Evolutionary conservation across 2,797 vertebrate species (phyloP).

Genomic region (Hoplostethus atlanticus): DNA sequence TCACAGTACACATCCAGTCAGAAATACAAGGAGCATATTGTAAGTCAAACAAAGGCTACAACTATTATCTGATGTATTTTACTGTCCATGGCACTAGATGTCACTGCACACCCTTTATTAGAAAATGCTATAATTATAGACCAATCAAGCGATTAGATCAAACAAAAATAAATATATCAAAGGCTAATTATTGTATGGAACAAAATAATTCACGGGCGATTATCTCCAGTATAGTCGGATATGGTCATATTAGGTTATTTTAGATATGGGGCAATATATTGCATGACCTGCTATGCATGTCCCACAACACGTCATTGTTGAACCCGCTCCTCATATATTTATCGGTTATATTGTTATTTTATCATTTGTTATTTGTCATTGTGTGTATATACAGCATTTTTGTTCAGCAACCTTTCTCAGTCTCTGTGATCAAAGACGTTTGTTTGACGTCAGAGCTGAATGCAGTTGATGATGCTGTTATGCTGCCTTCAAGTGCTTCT

Average conservation of each 20-base stretch:
- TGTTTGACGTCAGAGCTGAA: slow-evolving; percentile 73
- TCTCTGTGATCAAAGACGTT: slow-evolving; percentile 34
- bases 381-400: background rate
- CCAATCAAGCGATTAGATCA: too few relatives aligned
- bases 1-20: too few relatives aligned
- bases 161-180: background rate
- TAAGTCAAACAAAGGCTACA: background rate
- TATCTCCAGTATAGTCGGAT: background rate
- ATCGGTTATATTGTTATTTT: background rate
- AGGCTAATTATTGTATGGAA: background rate
- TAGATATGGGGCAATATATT: background rate
- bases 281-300: background rate
- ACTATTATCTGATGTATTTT: background rate
- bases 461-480: slow-evolving; percentile 66
- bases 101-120: slow-evolving; percentile 30
- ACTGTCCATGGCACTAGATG: slow-evolving; percentile 53
- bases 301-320: background rate
- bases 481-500: slow-evolving; percentile 42
- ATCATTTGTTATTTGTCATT: rapidly evolving
- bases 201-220: background rate
- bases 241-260: background rate
- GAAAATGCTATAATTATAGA: background rate
- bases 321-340: too few relatives aligned
- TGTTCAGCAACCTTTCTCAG: slow-evolving; percentile 22
- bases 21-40: too few relatives aligned